Evolutionary conservation across 2,888 invertebrate species (phyloP), one percentile per base, ranked within the genome.

Genomic region (Lobophora halterata): DNA sequence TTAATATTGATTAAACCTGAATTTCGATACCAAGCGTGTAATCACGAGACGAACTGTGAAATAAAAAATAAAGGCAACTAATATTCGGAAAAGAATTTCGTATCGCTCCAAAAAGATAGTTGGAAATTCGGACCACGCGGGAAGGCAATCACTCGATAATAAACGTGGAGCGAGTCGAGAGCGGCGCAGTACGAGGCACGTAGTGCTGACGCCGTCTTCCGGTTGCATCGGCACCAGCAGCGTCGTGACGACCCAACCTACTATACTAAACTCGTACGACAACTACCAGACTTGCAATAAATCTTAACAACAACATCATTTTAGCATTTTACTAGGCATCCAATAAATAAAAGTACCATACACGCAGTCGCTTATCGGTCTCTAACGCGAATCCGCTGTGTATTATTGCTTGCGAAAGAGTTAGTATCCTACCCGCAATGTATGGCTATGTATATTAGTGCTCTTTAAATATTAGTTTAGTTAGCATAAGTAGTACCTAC

Each of bases 131-230:
- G 73, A 77, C 82, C 86, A 86, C 85, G 85, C 75, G 76, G 78
- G 61, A 64, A 68, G 73, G 79, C 83, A 85, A 86, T 85, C 83
- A 82, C 79, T 83, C 73, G 78, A 85, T 79, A 81, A 73, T 83
- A 82, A 81, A 83, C 76, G 82, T 76, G 69, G 66, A 78, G 72
- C 72, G 73, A 72, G 73, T 66, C 61, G 70, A 72, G 73, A 65
- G 64, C 65, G 71, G 60, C 64, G 65, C 67, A 61, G 67, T 61
- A 63, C 65, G 65, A 67, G 49, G 61, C 78, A 79, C 78, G 78
- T 79, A 77, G 60, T 71, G 79, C 79, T 78, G 78, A 78, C 73
- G 63, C 61, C 58, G 58, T 54, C 65, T 63, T 66, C 66, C 66
- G 65, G 67, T 52, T 74, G 72, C 76, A 71, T 45, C 59, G 66